Percentiles rank a stretch among this genome's conserved stretches.
Evolutionary conservation across 2,888 invertebrate species (phyloP).

Genomic region (Xylocampa areola): DNA sequence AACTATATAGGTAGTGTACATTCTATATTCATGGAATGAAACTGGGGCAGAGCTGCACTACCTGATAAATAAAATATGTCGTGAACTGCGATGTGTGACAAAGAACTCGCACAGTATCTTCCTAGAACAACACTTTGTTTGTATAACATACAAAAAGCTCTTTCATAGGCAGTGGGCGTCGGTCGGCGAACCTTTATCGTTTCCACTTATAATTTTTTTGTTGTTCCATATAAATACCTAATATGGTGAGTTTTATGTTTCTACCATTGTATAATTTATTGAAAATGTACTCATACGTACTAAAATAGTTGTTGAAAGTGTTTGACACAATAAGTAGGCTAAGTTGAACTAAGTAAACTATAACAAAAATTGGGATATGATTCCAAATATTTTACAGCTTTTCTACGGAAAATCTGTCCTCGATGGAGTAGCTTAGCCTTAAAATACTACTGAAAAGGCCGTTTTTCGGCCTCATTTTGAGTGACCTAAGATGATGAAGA

Average conservation of each 20-base stretch:
- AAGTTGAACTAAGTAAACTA: too few species aligned
- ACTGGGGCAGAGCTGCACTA: constrained; percentile 60
- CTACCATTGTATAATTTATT: not conserved
- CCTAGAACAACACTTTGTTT: constrained; percentile 76
- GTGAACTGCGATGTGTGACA: constrained; percentile 61
- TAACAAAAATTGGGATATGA: too few species aligned
- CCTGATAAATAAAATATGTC: constrained; percentile 59
- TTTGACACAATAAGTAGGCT: too few species aligned
- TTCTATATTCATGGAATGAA: constrained; percentile 47
- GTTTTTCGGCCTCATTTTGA: too few species aligned
- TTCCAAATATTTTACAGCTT: too few species aligned
- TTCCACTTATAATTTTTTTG: constrained; percentile 56
- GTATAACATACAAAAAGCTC: constrained; percentile 67
- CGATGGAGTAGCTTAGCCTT: too few species aligned
- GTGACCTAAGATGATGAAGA: too few species aligned
- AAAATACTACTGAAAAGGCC: too few species aligned
- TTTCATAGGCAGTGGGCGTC: constrained; percentile 59
- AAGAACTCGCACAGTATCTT: constrained; percentile 73
- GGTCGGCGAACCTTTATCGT: constrained; percentile 48
- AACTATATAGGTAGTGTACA: constrained; percentile 39
- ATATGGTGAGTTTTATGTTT: constrained; percentile 11
- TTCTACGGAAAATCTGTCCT: too few species aligned
- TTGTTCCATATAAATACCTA: constrained; percentile 29
- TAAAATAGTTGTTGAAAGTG: too few species aligned
- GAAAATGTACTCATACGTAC: too few species aligned